A percentile compares a stretch with the other conserved stretches of the same genome.
Conservation (phyloP, 1,140 invertebrate species). For the Monomorium pharaonis region DNA sequence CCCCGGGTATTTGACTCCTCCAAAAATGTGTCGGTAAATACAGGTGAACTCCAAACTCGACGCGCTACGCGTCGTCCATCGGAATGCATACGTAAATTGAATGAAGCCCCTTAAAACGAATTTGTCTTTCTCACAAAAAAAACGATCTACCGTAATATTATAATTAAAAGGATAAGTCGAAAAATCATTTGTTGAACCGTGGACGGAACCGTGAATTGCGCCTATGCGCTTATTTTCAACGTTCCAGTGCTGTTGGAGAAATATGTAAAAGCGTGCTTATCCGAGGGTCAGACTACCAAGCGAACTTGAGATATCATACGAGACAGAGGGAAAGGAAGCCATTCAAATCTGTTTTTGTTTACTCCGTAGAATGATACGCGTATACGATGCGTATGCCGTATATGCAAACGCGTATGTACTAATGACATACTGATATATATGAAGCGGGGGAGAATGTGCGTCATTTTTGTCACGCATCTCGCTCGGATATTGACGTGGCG, state of each 20-base stretch:
- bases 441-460: background rate
- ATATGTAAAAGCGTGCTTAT: background rate
- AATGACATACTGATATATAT: background rate
- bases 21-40: constrained; percentile 47
- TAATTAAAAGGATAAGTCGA: background rate
- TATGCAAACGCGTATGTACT: background rate
- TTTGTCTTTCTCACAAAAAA: background rate
- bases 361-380: constrained; percentile 7
- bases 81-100: constrained; percentile 2
- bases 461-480: background rate
- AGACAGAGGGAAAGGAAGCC: background rate
- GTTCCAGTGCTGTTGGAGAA: background rate
- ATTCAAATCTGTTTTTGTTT: background rate
- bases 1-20: constrained; percentile 5
- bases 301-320: background rate
- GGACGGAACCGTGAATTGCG: background rate
- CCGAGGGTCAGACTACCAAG: background rate
- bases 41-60: constrained; percentile 30
- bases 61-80: constrained; percentile 19
- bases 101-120: background rate
- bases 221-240: background rate
- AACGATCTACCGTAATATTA: background rate
- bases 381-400: background rate
- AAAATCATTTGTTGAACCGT: background rate
- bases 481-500: constrained; percentile 27